Base-by-base conservation (phyloP, 2,888 invertebrate species). In the Tetropium fuscum region DNA sequence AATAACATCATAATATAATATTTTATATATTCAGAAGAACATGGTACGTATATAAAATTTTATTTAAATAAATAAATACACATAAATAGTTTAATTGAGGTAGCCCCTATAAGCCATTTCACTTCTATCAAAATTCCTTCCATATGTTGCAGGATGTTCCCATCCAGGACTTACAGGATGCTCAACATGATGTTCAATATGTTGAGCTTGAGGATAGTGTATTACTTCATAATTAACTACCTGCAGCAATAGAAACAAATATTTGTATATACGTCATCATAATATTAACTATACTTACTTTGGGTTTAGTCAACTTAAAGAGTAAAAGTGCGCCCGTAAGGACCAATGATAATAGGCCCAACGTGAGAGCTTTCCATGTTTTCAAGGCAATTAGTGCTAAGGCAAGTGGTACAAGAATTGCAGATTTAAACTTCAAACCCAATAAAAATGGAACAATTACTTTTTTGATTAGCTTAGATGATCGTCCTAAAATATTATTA, bases 341-440 rank as follows among this genome's bases (percentile, higher is more conserved):
- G 16, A 94, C 94, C 76, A 94, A 83, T 1, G 94, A 94, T 60
- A 94, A 87, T 2, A 94, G 87, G 60, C 93, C 94, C 67, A 94
- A 85, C 5, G 94, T 94, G 70, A 94, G 84, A 34, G 94, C 94
- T 80, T 94, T 94, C 94, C 94, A 94, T 10, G 94, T 93, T 81
- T 94, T 94, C 55, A 94, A 84, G 0, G 94, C 94, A 74, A 94
- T 94, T 58, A 94, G 83, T 25, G 92, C 91, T 56, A 94, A 84
- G 8, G 92, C 92, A 61, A 94, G 81, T 0, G 94, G 94, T 34
- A 93, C 92, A 72, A 94, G 80, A 20, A 93, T 91, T 13, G 93
- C 91, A 45, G 93, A 90, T 82, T 94, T 94, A 84, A 94, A 91
- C 81, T 94, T 94, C 64, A 94, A 83, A 64, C 94, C 94, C 70